These are phyloP conservation scores for Abrostola tripartita DNA, from an alignment of 2,888 invertebrate genomes.

Conservation along the genomic window DNA sequence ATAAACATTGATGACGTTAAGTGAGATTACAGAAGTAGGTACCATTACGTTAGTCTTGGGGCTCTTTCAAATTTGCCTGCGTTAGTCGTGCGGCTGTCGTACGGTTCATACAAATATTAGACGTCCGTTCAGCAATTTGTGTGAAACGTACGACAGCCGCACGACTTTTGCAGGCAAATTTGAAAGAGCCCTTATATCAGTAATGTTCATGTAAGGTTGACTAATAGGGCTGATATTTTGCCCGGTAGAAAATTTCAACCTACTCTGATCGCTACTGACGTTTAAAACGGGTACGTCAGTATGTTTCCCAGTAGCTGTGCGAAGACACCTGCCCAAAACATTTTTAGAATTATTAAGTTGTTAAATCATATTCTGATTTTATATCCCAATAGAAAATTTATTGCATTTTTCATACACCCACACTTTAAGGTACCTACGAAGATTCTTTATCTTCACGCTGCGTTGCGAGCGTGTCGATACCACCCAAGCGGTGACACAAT, in stretches of 20 bases:
- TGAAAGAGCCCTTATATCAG: neutral
- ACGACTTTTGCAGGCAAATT: too few relatives aligned
- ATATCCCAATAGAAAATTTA: slow-evolving; percentile 41
- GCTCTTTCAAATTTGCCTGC: too few relatives aligned
- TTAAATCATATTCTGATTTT: slow-evolving; percentile 37
- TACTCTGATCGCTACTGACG: slow-evolving; percentile 5
- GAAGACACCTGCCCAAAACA: slow-evolving; percentile 10
- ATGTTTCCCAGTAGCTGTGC: neutral
- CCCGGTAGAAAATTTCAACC: neutral
- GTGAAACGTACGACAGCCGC: too few relatives aligned
- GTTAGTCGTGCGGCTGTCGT: too few relatives aligned
- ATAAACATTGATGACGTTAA: slow-evolving; percentile 28
- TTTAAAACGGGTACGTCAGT: slow-evolving; percentile 3
- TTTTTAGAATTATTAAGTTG: slow-evolving; percentile 23
- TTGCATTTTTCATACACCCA: slow-evolving; percentile 51
- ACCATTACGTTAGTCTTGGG: neutral
- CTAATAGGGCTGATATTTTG: neutral
- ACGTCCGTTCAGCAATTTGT: too few relatives aligned
- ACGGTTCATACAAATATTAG: too few relatives aligned
- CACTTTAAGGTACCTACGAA: slow-evolving; percentile 40
- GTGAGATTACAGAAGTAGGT: slow-evolving; percentile 2
- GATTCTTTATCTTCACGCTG: slow-evolving; percentile 38
- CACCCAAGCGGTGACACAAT: slow-evolving; percentile 59
- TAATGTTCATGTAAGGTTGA: neutral
- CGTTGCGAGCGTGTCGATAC: slow-evolving; percentile 49